Base-by-base conservation (phyloP, 2,888 invertebrate species). In the Dynastes grantii region DNA sequence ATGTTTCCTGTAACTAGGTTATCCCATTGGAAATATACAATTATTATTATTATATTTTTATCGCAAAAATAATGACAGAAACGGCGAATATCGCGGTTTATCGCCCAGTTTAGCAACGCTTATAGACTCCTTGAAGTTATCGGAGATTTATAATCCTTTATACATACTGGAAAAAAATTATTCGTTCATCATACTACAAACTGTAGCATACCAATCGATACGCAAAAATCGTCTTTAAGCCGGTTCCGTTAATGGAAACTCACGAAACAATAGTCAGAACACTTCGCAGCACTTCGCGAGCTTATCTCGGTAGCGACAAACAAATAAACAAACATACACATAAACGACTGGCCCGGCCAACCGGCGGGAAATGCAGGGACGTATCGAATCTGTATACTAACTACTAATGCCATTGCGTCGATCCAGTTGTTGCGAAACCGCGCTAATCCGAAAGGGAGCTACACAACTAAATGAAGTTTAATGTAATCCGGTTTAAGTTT, bases 401-500 rank as follows among this genome's bases (percentile, higher is more conserved):
- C 45, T 45, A 1, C 2, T 45, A 8, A 8, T 45, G 45, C 45
- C 45, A 8, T 8, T 22, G 22, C 45, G 16, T 67, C 68, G 29
- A 77, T 76, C 64, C 76, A 78, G 78, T 76, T 79, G 76, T 77
- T 58, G 76, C 77, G 78, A 58, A 78, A 81, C 81, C 81, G 77
- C 80, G 77, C 76, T 81, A 82, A 81, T 82, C 80, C 80, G 76
- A 76, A 81, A 81, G 79, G 81, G 81, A 80, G 81, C 53, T 58
- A 78, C 5, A 58, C 80, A 79, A 81, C 81, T 82, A 83, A 83
- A 83, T 81, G 83, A 83, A 83, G 82, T 83, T 83, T 82, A 83
- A 83, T 81, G 81, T 83, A 83, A 83, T 83, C 83, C 82, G 79
- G 83, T 82, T 83, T 83, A 83, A 81, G 81, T 83, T 79, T 63